phyloP scores from a whole-genome alignment of 2,113 vertebrate species.

The Tricholaema leucomelas region DNA sequence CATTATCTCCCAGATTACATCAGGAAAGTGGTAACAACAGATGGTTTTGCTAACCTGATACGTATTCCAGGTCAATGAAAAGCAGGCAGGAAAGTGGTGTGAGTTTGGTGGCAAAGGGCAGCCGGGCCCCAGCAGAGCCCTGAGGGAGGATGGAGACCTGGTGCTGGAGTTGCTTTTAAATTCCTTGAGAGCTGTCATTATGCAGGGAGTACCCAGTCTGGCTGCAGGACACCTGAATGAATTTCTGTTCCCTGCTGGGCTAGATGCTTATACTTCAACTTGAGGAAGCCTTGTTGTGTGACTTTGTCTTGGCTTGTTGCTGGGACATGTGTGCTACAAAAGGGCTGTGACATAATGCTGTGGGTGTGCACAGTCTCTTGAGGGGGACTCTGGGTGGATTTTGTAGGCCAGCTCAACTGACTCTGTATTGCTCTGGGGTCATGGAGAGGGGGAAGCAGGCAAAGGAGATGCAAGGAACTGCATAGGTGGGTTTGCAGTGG shows the following conservation, averaged over 20 bases:
- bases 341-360: neutral
- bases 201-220: neutral
- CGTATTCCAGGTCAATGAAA: neutral
- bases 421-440: neutral
- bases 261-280: neutral
- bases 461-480: rapidly evolving
- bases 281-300: neutral
- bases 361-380: too few species aligned
- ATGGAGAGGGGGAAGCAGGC: neutral
- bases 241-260: neutral
- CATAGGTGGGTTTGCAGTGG: neutral
- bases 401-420: neutral
- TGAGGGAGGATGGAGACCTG: neutral
- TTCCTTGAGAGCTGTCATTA: rapidly evolving
- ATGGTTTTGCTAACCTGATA: neutral
- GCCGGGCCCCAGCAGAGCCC: neutral
- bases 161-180: neutral
- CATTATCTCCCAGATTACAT: neutral
- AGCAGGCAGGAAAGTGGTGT: neutral
- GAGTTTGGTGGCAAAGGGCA: neutral
- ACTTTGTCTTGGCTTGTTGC: neutral
- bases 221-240: neutral
- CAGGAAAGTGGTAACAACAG: neutral
- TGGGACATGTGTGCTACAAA: rapidly evolving
- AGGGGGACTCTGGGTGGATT: neutral